These are phyloP conservation scores for Pseudopodoces humilis DNA, from an alignment of 2,113 vertebrate species.

Conservation along the genomic window DNA sequence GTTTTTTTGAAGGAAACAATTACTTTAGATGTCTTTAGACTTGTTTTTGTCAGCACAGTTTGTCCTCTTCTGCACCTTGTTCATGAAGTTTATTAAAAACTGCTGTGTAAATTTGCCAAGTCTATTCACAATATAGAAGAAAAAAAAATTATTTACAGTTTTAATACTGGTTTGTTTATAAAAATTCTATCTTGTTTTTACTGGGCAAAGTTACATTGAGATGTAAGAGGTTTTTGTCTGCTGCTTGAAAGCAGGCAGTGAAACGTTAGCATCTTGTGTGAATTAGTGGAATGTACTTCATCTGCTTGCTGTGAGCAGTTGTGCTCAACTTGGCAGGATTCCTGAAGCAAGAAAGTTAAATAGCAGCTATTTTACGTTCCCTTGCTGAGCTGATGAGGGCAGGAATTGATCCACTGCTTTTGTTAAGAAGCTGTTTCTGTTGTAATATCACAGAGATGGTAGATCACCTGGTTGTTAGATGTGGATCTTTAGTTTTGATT, in stretches of 20 bases:
- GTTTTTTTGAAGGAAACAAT: not conserved
- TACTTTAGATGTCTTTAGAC: not conserved
- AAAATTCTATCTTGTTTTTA: not conserved
- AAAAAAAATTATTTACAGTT: not conserved
- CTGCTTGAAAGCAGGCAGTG: not conserved
- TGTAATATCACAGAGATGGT: not conserved
- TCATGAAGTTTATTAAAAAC: not conserved
- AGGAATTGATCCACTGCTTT: slow-evolving; percentile 37
- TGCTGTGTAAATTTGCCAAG: not conserved
- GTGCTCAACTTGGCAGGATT: slow-evolving; percentile 20
- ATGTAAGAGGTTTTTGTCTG: not conserved
- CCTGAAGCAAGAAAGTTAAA: slow-evolving; percentile 16
- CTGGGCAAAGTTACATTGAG: not conserved
- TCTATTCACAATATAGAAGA: not conserved
- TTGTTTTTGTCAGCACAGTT: not conserved
- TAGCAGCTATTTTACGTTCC: not conserved
- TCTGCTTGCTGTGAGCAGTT: slow-evolving; percentile 30
- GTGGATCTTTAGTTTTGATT: not conserved
- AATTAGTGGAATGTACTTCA: slow-evolving; percentile 1
- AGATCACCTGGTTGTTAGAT: not conserved
- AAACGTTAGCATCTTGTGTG: not conserved
- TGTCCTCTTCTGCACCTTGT: not conserved
- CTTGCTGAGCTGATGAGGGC: slow-evolving; percentile 42
- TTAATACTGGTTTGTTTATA: not conserved
- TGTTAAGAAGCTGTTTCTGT: slow-evolving; percentile 27